A percentile compares a stretch with the other conserved stretches of the same genome.
These are phyloP conservation scores for Crambe crambe DNA, from an alignment of 37 sponge, comb jelly and placozoan genomes.

Conservation along the genomic window DNA sequence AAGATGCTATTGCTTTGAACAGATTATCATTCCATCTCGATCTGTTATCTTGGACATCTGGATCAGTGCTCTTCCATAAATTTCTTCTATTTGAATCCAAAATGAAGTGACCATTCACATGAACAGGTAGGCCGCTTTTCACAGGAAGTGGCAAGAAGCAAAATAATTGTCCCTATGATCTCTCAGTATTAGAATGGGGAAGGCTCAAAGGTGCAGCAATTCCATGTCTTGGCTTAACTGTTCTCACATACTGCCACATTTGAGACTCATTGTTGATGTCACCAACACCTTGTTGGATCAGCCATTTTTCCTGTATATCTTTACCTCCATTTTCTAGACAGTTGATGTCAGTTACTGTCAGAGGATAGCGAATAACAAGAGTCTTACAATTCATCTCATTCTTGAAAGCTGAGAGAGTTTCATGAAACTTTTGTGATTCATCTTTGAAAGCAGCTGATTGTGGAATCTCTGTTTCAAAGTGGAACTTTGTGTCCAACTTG, in stretches of 20 bases:
- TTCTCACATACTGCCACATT: conserved; percentile 28
- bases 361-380: conserved; percentile 6
- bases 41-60: conserved; percentile 19
- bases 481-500: background rate
- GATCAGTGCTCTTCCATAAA: conserved; percentile 43
- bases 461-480: background rate
- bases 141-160: conserved; percentile 77
- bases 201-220: conserved; percentile 49
- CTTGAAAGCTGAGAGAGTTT: conserved; percentile 1
- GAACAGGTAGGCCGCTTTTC: conserved; percentile 49
- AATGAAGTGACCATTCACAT: conserved; percentile 78
- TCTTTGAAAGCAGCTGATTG: background rate
- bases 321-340: too few species aligned
- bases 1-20: conserved; percentile 52
- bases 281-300: conserved; percentile 67
- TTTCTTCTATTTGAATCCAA: conserved; percentile 57
- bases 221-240: conserved; percentile 60
- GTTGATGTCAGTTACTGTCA: conserved; percentile 11
- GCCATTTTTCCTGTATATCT: conserved; percentile 36
- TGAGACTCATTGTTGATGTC: conserved; percentile 23
- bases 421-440: background rate
- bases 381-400: background rate
- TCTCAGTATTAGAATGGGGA: background rate
- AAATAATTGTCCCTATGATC: conserved; percentile 37
- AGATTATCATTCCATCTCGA: conserved; percentile 63